A percentile compares a stretch with the other conserved stretches of the same genome.
These are phyloP conservation scores for Megamerina dolium DNA, from an alignment of 2,888 invertebrate species.

Conservation along the genomic window DNA sequence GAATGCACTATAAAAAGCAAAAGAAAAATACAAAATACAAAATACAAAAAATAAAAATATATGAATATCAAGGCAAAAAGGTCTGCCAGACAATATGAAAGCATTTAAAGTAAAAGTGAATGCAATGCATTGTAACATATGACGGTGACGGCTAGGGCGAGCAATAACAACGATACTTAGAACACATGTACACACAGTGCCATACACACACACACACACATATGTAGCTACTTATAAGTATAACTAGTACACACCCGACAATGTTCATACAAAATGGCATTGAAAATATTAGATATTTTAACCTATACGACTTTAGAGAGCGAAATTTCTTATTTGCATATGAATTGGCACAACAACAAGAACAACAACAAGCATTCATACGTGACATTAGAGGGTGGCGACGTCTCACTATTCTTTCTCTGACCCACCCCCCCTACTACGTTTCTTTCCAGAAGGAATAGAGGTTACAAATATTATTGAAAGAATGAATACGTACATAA, in stretches of 20 bases:
- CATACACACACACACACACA: background rate
- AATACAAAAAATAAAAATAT: background rate
- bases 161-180: no score
- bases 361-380: background rate
- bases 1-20: no score
- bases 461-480: no score
- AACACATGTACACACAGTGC: no score
- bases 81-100: conserved; percentile 3
- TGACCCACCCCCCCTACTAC: no score
- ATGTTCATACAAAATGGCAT: background rate
- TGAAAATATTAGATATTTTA: no score
- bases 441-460: no score
- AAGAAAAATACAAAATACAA: no score
- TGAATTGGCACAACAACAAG: conserved; percentile 1
- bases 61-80: background rate
- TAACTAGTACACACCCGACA: background rate
- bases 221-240: background rate
- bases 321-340: conserved; percentile 3
- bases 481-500: no score
- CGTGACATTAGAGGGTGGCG: background rate
- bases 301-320: background rate
- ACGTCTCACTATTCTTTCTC: no score
- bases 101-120: conserved; percentile 25
- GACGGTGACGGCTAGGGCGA: no score
- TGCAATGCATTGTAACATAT: conserved; percentile 9